Evolutionary conservation across 2,797 vertebrate species (phyloP).

Genomic region (Serranus cabrilla): DNA sequence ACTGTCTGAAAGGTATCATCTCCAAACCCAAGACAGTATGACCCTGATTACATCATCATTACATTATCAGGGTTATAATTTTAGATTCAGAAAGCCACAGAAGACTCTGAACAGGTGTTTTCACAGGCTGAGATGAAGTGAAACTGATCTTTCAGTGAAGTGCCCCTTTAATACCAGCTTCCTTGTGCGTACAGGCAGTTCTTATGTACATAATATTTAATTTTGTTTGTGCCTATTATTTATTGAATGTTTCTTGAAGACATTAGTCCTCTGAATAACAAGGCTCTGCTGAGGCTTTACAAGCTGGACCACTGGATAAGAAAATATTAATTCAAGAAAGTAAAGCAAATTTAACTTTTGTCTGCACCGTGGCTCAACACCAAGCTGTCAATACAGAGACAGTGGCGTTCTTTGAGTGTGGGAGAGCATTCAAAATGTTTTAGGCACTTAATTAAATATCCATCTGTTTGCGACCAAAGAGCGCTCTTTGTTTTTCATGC

Average conservation of each 20-base stretch:
- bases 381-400: not conserved
- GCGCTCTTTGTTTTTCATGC: conserved; percentile 28
- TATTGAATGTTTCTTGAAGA: not conserved
- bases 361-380: not conserved
- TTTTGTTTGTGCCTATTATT: not conserved
- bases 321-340: not conserved
- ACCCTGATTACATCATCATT: too few relatives aligned
- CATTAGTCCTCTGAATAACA: not conserved
- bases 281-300: not conserved
- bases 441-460: conserved; percentile 31
- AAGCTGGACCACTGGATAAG: not conserved
- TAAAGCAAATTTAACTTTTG: conserved; percentile 5
- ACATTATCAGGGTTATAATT: not conserved
- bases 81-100: not conserved
- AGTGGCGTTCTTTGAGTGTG: not conserved
- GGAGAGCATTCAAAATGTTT: conserved; percentile 13
- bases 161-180: not conserved
- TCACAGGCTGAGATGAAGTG: not conserved
- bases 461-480: conserved; percentile 37
- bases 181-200: not conserved
- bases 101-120: not conserved
- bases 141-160: not conserved
- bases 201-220: not conserved
- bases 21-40: too few relatives aligned
- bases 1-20: too few relatives aligned